Base-by-base conservation (phyloP, 2,113 vertebrate genomes). In the Thamnophis sirtalis region DNA sequence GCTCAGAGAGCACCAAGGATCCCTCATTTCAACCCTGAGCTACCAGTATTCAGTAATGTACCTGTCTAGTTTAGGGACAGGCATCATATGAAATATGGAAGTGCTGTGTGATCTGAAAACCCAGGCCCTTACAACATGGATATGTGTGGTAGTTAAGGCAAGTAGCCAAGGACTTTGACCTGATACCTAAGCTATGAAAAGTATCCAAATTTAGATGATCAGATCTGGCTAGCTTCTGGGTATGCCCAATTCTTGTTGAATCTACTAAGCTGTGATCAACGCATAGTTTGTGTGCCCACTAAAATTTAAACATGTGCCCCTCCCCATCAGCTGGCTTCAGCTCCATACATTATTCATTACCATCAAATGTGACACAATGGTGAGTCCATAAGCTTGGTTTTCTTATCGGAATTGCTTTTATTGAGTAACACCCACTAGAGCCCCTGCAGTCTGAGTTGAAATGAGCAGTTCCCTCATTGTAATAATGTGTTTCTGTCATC, bases 381-480 rank as follows among this genome's bases (percentile, higher is more conserved):
- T 97, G 98, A 97, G 98, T 98, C 98, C 96, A 98, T 98, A 98
- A 99, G 99, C 98, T 98, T 99, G 97, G 98, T 98, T 98, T 98
- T 98, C 98, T 98, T 98, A 98, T 98, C 97, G 98, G 98, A 99
- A 99, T 99, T 99, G 98, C 97, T 98, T 98, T 99, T 99, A 99
- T 99, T 99, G 98, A 98, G 98, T 97, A 98, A 98, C 96, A 97
- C 98, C 98, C 97, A 97, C 97, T 95, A 97, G 97, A 97, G 98
- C 98, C 97, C 97, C 98, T 97, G 98, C 98, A 98, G 98, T 98
- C 98, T 96, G 95, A 97, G 97, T 98, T 98, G 98, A 98, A 99
- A 99, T 99, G 99, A 99, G 98, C 99, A 99, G 99, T 99, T 99
- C 98, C 98, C 98, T 99, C 98, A 99, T 99, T 99, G 99, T 99